These are phyloP conservation scores for Drosophila atripex DNA, from an alignment of 2,888 invertebrate genomes.

Conservation along the genomic window DNA sequence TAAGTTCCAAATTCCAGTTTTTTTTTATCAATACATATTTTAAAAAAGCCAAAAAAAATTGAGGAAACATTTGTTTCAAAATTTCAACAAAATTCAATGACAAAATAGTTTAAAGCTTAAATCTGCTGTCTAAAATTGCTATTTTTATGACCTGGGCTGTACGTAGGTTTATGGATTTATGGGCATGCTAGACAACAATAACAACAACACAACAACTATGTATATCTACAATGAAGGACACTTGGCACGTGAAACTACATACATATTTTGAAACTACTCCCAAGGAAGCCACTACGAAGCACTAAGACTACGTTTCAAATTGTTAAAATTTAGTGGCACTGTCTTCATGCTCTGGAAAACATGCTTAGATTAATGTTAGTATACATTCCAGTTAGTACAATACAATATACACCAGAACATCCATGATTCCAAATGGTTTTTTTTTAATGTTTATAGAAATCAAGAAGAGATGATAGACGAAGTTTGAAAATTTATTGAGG, in stretches of 20 bases:
- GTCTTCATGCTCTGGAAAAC: conserved; percentile 9
- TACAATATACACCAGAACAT: conserved; percentile 10
- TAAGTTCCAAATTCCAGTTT: too few relatives aligned
- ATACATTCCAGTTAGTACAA: conserved; percentile 14
- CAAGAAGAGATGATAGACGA: neutral
- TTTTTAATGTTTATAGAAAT: neutral
- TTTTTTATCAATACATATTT: too few relatives aligned
- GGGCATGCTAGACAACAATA: conserved; percentile 34
- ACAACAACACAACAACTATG: conserved; percentile 19
- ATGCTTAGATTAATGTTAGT: conserved; percentile 11
- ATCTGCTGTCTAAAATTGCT: neutral
- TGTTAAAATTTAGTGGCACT: neutral
- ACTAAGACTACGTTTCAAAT: conserved; percentile 6
- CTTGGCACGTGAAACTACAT: conserved; percentile 13
- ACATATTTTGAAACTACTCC: conserved; percentile 4
- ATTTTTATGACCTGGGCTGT: conserved; percentile 8
- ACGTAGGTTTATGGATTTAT: conserved; percentile 9
- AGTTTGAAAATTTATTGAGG: neutral
- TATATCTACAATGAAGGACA: conserved; percentile 15
- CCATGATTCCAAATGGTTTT: neutral
- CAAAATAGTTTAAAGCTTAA: too few relatives aligned
- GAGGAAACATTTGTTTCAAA: too few relatives aligned
- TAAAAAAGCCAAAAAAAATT: too few relatives aligned
- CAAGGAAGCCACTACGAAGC: conserved; percentile 12
- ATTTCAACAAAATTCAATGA: too few relatives aligned